phyloP scores from a whole-genome alignment of 2,113 vertebrate species.

The Capreolus pygargus region DNA sequence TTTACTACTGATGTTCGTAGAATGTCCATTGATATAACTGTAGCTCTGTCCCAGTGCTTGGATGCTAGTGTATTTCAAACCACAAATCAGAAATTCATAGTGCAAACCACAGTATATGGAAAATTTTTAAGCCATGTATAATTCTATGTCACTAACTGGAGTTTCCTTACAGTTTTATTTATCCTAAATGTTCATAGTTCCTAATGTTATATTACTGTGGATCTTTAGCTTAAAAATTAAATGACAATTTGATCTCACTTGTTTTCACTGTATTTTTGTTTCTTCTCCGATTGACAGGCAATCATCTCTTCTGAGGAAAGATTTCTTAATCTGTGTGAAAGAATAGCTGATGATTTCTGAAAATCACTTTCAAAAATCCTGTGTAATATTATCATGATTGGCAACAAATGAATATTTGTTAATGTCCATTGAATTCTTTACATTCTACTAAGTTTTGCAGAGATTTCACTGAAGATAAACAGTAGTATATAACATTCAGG shows the following conservation, averaged over 20 bases:
- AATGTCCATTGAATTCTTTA: constrained; percentile 28
- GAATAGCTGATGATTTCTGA: constrained; percentile 55
- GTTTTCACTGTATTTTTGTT: constrained; percentile 46
- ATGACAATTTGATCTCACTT: background rate
- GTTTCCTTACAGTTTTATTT: background rate
- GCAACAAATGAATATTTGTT: constrained; percentile 62
- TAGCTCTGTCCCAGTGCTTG: constrained; percentile 60
- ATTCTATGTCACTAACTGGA: constrained; percentile 34
- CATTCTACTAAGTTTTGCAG: constrained; percentile 14
- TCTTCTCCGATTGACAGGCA: constrained; percentile 40
- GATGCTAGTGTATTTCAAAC: constrained; percentile 68
- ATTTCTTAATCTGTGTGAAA: constrained; percentile 42
- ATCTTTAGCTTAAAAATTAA: constrained; percentile 5
- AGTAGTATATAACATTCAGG: background rate
- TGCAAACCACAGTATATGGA: background rate
- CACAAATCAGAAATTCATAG: constrained; percentile 51
- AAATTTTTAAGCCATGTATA: background rate
- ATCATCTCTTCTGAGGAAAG: background rate
- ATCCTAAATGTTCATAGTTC: background rate
- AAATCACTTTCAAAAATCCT: constrained; percentile 55
- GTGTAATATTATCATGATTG: constrained; percentile 22
- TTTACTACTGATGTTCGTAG: constrained; percentile 66
- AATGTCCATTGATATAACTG: constrained; percentile 75
- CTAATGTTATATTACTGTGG: background rate
- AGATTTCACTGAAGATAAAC: constrained; percentile 19